phyloP scores from a whole-genome alignment of 2,797 vertebrate species.

The Lacerta agilis region DNA sequence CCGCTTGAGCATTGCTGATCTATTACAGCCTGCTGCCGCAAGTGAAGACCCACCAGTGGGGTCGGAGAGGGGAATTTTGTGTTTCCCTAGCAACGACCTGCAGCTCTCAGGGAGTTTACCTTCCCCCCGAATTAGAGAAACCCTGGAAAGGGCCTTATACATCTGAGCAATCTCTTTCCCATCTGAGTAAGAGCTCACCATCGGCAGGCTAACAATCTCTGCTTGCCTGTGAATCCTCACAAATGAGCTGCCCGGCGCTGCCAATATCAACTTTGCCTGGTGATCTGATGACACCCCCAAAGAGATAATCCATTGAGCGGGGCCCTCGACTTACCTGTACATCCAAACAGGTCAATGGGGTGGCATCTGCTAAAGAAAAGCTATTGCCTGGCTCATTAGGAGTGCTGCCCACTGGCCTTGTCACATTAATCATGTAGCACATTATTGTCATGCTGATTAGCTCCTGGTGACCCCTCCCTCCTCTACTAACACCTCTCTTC shows the following conservation, averaged over 20 bases:
- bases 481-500: not conserved
- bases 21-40: not conserved
- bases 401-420: not conserved
- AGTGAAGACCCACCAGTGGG: not conserved
- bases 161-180: rapidly evolving
- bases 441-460: not conserved
- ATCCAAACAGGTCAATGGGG: not conserved
- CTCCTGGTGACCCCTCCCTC: not conserved
- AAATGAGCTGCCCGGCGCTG: not conserved
- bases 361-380: slow-evolving; percentile 6
- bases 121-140: not conserved
- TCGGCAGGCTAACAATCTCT: not conserved
- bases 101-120: too few relatives aligned
- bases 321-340: not conserved
- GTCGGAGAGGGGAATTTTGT: not conserved
- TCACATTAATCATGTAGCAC: slow-evolving; percentile 14
- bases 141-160: not conserved
- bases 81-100: not conserved
- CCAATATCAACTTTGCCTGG: not conserved
- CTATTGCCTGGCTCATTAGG: not conserved
- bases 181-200: rapidly evolving
- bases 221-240: not conserved
- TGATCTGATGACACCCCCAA: not conserved
- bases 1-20: not conserved
- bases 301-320: not conserved